Percentiles rank a stretch among this genome's conserved stretches.
Evolutionary conservation across 2,797 vertebrate genomes (phyloP).

Genomic region (Selene dorsalis): DNA sequence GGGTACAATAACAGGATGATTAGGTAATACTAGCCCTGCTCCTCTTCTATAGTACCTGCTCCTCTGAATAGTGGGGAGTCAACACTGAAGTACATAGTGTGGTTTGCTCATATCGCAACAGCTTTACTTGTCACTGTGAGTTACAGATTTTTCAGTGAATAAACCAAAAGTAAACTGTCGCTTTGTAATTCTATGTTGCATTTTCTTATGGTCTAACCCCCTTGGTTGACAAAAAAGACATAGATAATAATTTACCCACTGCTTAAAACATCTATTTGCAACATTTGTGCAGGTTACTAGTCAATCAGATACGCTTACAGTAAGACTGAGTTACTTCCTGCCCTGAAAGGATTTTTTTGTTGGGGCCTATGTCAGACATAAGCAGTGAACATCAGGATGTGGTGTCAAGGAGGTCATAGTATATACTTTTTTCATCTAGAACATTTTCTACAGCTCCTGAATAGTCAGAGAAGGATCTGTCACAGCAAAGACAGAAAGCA

Average conservation of each 20-base stretch:
- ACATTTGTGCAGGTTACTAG: background rate
- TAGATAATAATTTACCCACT: background rate
- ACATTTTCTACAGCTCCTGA: conserved; percentile 13
- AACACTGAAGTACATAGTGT: background rate
- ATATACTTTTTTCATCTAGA: background rate
- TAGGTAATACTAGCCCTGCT: background rate
- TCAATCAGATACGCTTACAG: background rate
- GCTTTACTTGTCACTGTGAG: background rate
- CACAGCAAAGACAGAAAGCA: background rate
- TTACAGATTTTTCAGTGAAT: background rate
- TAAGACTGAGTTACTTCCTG: conserved; percentile 23
- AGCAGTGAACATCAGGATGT: conserved; percentile 13
- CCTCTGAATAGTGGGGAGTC: background rate
- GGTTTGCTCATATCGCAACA: background rate
- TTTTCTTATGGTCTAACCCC: background rate
- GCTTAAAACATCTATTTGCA: background rate
- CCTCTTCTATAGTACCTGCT: background rate
- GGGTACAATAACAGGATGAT: background rate
- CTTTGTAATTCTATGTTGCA: background rate
- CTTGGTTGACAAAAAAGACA: background rate
- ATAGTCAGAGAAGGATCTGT: background rate
- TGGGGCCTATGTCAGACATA: background rate
- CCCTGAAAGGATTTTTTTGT: conserved; percentile 19
- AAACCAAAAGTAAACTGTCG: background rate
- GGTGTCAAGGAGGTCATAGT: background rate